Percentiles rank a stretch among this genome's conserved stretches.
phyloP scores from a whole-genome alignment of 1,140 invertebrate species.

The Zaprionus ghesquierei region DNA sequence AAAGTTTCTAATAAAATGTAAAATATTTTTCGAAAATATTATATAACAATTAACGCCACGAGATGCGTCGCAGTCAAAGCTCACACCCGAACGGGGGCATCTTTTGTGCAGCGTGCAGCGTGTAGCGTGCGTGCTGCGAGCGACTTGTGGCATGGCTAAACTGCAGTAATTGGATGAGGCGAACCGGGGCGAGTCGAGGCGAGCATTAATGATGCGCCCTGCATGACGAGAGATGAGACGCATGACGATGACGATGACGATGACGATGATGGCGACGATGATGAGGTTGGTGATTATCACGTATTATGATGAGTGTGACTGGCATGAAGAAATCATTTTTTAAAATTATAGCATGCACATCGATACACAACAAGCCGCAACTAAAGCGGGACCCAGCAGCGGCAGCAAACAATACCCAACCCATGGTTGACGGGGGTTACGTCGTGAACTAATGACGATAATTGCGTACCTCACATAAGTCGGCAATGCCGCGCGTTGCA shows the following conservation, averaged over 20 bases:
- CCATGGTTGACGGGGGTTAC: background rate
- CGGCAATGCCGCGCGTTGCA: slow-evolving; percentile 21
- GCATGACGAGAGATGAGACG: slow-evolving; percentile 27
- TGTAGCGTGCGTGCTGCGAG: slow-evolving; percentile 4
- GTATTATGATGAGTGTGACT: slow-evolving; percentile 56
- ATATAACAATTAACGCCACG: background rate
- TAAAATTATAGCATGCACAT: slow-evolving; percentile 77
- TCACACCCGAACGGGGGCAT: slow-evolving; percentile 5
- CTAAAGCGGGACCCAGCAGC: slow-evolving; percentile 67
- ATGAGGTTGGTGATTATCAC: slow-evolving; percentile 30
- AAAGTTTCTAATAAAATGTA: no score
- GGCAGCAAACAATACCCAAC: slow-evolving; percentile 43
- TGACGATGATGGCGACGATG: slow-evolving; percentile 33
- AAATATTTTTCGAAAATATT: background rate
- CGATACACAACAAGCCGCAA: slow-evolving; percentile 80
- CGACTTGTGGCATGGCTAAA: slow-evolving; percentile 75
- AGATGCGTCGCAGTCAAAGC: background rate
- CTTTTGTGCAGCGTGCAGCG: slow-evolving; percentile 57
- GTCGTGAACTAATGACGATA: slow-evolving; percentile 68
- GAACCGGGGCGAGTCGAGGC: slow-evolving; percentile 41
- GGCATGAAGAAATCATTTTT: slow-evolving; percentile 78
- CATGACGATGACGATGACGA: slow-evolving; percentile 26
- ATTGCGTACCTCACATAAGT: slow-evolving; percentile 65
- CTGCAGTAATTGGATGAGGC: slow-evolving; percentile 77
- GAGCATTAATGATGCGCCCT: slow-evolving; percentile 11